Evolutionary conservation across 2,888 invertebrate genomes (phyloP).

Genomic region (Pammene fasciana): DNA sequence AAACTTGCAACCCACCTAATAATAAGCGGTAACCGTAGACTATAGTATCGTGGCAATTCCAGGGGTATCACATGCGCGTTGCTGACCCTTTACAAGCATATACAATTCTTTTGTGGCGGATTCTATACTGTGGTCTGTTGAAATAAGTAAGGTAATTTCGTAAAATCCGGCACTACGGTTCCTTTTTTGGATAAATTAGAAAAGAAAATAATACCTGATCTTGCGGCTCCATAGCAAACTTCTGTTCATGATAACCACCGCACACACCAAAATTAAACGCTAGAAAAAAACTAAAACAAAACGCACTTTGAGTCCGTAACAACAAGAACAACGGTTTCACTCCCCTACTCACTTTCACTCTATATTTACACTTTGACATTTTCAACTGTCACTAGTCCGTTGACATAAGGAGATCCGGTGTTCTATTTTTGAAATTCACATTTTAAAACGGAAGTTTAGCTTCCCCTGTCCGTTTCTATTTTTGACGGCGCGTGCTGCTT

Average conservation of each 20-base stretch:
- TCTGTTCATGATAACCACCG: constrained; percentile 83
- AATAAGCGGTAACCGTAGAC: no score
- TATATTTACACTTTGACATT: constrained; percentile 62
- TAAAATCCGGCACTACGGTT: no score
- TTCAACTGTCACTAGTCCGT: constrained; percentile 48
- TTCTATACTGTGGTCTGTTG: no score
- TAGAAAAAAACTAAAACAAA: constrained; percentile 53
- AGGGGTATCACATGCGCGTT: no score
- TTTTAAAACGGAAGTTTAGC: constrained; percentile 66
- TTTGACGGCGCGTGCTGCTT: constrained; percentile 52
- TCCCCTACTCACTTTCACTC: constrained; percentile 66
- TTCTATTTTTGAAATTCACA: constrained; percentile 68
- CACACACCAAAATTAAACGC: constrained; percentile 48
- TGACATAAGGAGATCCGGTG: constrained; percentile 65
- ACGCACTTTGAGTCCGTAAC: constrained; percentile 66
- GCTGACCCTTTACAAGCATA: no score
- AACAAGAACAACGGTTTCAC: constrained; percentile 71
- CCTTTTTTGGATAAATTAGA: no score
- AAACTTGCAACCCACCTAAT: no score
- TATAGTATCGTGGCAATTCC: no score
- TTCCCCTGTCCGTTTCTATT: constrained; percentile 66
- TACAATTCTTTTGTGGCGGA: no score
- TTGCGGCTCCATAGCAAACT: constrained; percentile 92
- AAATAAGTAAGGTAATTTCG: no score
- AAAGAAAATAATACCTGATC: constrained; percentile 72